Base-by-base conservation (phyloP, 1,140 invertebrate genomes). In the Cheumatopsyche charites region DNA sequence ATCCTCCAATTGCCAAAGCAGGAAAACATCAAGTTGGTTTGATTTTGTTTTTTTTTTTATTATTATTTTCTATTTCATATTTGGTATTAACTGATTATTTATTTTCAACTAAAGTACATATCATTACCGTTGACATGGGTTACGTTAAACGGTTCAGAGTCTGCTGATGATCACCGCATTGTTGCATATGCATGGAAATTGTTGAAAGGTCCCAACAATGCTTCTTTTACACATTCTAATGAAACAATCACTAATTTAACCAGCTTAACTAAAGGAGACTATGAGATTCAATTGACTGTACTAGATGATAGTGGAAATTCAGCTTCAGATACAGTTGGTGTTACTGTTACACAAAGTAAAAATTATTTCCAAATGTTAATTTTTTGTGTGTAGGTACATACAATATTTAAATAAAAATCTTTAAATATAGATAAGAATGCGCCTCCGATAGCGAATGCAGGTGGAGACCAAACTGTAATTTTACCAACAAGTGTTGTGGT, bases 321-420 rank as follows among this genome's bases (percentile, higher is more conserved):
- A 17, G 90, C 91, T 21, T 87, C 86, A 13, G 90, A 91, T 79
- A 87, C 85, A 41, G 88, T 92, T 19, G 87, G 86, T 77, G 85
- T 97, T 13, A 92, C 88, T 74, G 94, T 98, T n/a, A 92, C 93
- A 70, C 94, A 97, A 85, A 94, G 94, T 96, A 88, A 88, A 88
- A 89, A 52, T 9, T 6, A 68, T 68, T 52, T 19, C 6, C 19
- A 1, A 47, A 5, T 49, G 13, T 55, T 17, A 55, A 5, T 55
- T 17, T 55, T 62, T 29, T 62, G 4, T 12, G 9, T 61, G 5
- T 62, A 9, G 1, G 29, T 29, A 29, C 6, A 5, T 55, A 55
- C 29, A 36, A 47, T 42, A 61, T 13, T 58, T 69, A n/a, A n/a
- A n/a, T n/a, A n/a, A n/a, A n/a, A n/a, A n/a, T 61, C 49, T 36